A percentile compares a stretch with the other conserved stretches of the same genome.
Conservation (phyloP, 2,888 invertebrate species). For the Luffia ferchaultella region DNA sequence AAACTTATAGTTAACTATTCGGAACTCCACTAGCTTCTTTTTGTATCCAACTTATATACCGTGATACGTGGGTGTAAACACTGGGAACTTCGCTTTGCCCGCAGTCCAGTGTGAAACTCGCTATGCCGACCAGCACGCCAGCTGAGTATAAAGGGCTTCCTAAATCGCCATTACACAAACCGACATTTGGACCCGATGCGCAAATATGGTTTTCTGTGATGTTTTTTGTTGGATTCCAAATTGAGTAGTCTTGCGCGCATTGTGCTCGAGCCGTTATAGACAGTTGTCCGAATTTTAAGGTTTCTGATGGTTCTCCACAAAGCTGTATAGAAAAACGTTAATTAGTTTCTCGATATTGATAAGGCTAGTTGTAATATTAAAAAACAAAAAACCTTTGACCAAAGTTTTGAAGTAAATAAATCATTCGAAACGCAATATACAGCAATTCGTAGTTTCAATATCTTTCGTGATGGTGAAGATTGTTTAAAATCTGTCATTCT, state of each 20-base stretch:
- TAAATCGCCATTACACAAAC: conserved; percentile 2
- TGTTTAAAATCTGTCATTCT: too few relatives aligned
- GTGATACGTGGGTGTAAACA: conserved; percentile 2
- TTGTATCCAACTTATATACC: conserved; percentile 4
- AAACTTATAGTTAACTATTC: too few relatives aligned
- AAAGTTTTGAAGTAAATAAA: too few relatives aligned
- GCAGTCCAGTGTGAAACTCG: not conserved
- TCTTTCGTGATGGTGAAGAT: too few relatives aligned
- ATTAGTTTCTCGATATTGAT: too few relatives aligned
- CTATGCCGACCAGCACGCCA: conserved; percentile 2
- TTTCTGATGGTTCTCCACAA: conserved; percentile 1
- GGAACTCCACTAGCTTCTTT: not conserved
- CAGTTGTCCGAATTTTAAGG: not conserved
- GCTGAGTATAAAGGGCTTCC: conserved; percentile 4
- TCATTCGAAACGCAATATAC: too few relatives aligned
- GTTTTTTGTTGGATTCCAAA: not conserved
- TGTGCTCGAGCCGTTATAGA: not conserved
- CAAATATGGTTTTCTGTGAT: not conserved
- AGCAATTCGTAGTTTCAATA: too few relatives aligned
- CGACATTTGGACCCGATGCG: not conserved
- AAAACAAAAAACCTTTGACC: too few relatives aligned
- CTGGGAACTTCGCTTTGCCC: conserved; percentile 1
- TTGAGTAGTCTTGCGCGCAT: not conserved
- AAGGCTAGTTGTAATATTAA: too few relatives aligned
- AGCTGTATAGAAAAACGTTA: not conserved